Evolutionary conservation across 2,113 vertebrate genomes (phyloP).

Genomic region (Sus scrofa): DNA sequence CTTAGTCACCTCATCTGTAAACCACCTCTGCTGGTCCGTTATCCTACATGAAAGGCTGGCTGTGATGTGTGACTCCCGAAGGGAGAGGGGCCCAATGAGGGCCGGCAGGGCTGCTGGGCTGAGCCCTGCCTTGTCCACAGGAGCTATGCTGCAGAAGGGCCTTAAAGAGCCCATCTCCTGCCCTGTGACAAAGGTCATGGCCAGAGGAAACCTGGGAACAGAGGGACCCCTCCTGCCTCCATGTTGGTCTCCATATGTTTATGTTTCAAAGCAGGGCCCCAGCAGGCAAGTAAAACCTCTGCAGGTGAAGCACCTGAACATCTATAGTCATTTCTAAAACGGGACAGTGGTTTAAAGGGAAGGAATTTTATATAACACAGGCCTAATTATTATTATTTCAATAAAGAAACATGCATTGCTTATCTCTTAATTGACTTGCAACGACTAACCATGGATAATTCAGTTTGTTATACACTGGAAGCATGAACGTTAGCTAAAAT

Average conservation of each 20-base stretch:
- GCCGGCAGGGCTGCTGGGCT: background rate
- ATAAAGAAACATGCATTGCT: slow-evolving; percentile 41
- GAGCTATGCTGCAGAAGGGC: background rate
- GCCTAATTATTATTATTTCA: slow-evolving; percentile 29
- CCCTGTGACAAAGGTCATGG: background rate
- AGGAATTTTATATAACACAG: background rate
- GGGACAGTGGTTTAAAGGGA: background rate
- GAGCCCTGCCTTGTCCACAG: background rate
- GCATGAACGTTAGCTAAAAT: slow-evolving; percentile 64
- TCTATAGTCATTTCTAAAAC: background rate
- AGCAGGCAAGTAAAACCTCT: background rate
- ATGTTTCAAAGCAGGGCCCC: background rate
- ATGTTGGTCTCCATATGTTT: background rate
- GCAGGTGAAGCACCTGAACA: background rate
- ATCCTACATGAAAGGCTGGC: too few relatives aligned
- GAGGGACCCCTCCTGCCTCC: background rate
- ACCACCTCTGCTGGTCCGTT: background rate
- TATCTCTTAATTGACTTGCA: slow-evolving; percentile 53
- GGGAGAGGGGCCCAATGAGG: background rate
- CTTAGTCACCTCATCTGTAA: background rate
- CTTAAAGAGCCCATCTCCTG: background rate
- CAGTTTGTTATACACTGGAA: slow-evolving; percentile 47
- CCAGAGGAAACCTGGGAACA: background rate
- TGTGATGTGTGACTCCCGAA: fast-evolving
- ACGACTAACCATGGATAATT: slow-evolving; percentile 21